These are phyloP conservation scores for Microtus richardsoni DNA, from an alignment of 2,113 vertebrate species.

Conservation along the genomic window DNA sequence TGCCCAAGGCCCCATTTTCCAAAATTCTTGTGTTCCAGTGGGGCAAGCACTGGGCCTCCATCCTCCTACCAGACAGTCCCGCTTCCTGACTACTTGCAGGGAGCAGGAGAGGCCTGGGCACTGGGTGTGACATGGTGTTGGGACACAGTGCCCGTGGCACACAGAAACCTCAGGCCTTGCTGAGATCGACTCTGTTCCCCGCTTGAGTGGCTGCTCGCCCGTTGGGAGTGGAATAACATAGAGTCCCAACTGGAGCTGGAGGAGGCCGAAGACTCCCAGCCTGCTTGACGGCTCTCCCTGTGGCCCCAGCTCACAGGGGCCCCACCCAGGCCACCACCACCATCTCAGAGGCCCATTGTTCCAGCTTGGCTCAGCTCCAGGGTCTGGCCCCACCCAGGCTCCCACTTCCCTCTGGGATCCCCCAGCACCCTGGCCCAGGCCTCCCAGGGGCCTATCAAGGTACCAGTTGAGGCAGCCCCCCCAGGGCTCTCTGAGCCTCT, in stretches of 20 bases:
- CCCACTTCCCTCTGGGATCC: constrained; percentile 30
- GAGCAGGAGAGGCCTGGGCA: not conserved
- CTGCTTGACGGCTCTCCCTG: accelerated
- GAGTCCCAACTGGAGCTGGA: not conserved
- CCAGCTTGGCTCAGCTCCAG: constrained; percentile 49
- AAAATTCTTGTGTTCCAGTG: not conserved
- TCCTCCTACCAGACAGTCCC: not conserved
- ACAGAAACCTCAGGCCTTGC: too few species aligned
- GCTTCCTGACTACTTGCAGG: not conserved
- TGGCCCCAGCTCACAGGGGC: not conserved
- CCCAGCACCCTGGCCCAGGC: not conserved
- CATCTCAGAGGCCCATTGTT: constrained; percentile 68
- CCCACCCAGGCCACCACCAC: constrained; percentile 9
- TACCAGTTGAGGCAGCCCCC: not conserved
- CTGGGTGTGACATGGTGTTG: not conserved
- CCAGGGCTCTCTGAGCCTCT: not conserved
- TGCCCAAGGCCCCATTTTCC: not conserved
- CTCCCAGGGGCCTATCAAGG: not conserved
- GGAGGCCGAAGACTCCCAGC: not conserved
- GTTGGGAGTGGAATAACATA: not conserved
- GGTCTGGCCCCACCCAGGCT: not conserved
- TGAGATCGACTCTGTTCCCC: not conserved
- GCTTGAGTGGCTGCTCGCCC: not conserved
- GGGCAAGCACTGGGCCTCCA: not conserved
- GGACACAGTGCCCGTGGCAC: not conserved